phyloP scores from a whole-genome alignment of 2,797 vertebrate species.

The Euthynnus affinis region DNA sequence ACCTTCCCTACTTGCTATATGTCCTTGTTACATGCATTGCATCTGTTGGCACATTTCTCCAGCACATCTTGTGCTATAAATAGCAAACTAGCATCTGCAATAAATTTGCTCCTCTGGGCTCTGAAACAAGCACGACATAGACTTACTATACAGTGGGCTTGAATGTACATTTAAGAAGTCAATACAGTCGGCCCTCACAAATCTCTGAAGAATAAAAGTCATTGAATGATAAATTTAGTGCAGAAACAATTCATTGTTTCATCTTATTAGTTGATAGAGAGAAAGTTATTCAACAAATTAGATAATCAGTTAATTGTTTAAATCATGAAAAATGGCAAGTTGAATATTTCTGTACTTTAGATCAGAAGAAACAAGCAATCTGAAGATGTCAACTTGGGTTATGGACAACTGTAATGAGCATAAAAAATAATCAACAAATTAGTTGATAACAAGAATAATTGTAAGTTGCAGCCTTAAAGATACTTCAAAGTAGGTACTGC shows the following conservation, averaged over 20 bases:
- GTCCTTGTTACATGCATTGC: conserved; percentile 58
- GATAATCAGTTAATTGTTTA: background rate
- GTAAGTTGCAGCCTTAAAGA: background rate
- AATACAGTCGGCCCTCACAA: too few species aligned
- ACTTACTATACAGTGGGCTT: background rate
- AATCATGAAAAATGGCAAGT: background rate
- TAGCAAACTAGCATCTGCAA: conserved; percentile 61
- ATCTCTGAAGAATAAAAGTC: background rate
- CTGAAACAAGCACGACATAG: conserved; percentile 37
- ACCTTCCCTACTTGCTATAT: conserved; percentile 43
- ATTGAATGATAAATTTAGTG: background rate
- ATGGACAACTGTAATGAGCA: background rate
- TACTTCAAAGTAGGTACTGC: background rate
- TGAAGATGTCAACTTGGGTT: background rate
- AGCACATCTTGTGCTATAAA: conserved; percentile 67
- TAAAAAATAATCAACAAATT: background rate
- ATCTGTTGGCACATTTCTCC: conserved; percentile 65
- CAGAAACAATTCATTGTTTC: background rate
- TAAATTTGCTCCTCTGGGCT: conserved; percentile 27
- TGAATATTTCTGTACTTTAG: background rate
- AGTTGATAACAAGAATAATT: background rate
- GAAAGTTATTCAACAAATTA: background rate
- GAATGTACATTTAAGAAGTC: background rate
- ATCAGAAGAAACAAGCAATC: background rate
- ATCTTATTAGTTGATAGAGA: too few species aligned